Percentiles rank a stretch among this genome's conserved stretches.
Evolutionary conservation across 2,797 vertebrate genomes (phyloP).

Genomic region (Crax fasciolata): DNA sequence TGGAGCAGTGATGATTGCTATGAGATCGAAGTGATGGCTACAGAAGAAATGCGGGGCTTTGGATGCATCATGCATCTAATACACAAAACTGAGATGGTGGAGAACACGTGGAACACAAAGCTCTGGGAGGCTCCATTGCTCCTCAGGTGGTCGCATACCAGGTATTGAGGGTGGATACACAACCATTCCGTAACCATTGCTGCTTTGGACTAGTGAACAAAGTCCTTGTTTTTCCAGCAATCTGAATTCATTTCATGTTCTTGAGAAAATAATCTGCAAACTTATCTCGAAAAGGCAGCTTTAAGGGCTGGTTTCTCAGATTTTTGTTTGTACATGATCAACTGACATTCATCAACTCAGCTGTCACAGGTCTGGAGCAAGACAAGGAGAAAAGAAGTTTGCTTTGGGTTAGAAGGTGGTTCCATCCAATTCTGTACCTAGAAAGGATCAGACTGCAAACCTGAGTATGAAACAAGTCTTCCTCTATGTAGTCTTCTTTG

Average conservation of each 20-base stretch:
- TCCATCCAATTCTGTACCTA: neutral
- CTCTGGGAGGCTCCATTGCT: neutral
- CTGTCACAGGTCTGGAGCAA: neutral
- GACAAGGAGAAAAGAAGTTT: neutral
- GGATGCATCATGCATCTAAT: neutral
- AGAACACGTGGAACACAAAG: accelerated
- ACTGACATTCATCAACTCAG: neutral
- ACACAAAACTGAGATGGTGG: neutral
- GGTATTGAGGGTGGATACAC: neutral
- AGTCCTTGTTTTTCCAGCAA: neutral
- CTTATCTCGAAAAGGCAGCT: neutral
- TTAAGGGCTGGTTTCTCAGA: neutral
- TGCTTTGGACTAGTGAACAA: neutral
- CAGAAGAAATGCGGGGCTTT: neutral
- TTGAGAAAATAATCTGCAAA: neutral
- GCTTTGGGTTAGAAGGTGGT: neutral
- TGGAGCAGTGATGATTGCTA: neutral
- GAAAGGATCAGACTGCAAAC: neutral
- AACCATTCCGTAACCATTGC: neutral
- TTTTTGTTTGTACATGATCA: neutral
- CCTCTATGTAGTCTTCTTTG: neutral
- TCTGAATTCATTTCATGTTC: neutral
- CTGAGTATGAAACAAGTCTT: neutral
- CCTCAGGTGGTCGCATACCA: neutral
- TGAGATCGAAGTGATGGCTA: neutral